phyloP scores from a whole-genome alignment of 2,113 vertebrate species.

The Poecilia latipinna region DNA sequence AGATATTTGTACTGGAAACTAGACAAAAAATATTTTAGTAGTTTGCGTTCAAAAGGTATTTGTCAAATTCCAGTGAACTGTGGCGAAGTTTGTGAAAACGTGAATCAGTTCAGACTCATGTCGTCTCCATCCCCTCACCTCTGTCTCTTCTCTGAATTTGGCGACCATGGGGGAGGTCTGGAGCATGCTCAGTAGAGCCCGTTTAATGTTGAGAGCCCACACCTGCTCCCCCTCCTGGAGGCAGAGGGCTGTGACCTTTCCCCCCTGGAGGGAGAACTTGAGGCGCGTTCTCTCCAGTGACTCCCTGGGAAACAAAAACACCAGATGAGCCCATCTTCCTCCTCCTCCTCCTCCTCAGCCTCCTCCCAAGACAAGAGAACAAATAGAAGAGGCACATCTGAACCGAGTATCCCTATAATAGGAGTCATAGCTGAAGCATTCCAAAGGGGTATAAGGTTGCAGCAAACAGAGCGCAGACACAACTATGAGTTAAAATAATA shows the following conservation, averaged over 20 bases:
- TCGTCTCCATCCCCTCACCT: slow-evolving; percentile 73
- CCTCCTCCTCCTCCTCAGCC: slow-evolving; percentile 11
- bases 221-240: slow-evolving; percentile 79
- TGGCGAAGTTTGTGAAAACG: not conserved
- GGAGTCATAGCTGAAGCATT: slow-evolving; percentile 59
- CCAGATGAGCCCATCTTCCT: slow-evolving; percentile 70
- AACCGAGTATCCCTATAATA: slow-evolving; percentile 69
- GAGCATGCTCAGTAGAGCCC: slow-evolving; percentile 87
- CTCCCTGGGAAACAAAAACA: slow-evolving; percentile 80
- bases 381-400: slow-evolving; percentile 42
- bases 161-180: slow-evolving; percentile 73
- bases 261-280: slow-evolving; percentile 81
- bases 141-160: slow-evolving; percentile 68
- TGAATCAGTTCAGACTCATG: not conserved
- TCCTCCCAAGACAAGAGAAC: slow-evolving; percentile 35
- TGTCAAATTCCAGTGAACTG: no score
- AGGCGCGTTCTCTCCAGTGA: slow-evolving; percentile 82
- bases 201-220: slow-evolving; percentile 89
- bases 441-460: slow-evolving; percentile 35
- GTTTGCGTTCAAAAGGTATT: no score
- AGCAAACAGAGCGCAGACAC: slow-evolving; percentile 1
- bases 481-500: not conserved
- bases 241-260: slow-evolving; percentile 85
- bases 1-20: no score
- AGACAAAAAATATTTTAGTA: no score